Base-by-base conservation (phyloP, 2,888 invertebrate genomes). In the Mamestra brassicae region DNA sequence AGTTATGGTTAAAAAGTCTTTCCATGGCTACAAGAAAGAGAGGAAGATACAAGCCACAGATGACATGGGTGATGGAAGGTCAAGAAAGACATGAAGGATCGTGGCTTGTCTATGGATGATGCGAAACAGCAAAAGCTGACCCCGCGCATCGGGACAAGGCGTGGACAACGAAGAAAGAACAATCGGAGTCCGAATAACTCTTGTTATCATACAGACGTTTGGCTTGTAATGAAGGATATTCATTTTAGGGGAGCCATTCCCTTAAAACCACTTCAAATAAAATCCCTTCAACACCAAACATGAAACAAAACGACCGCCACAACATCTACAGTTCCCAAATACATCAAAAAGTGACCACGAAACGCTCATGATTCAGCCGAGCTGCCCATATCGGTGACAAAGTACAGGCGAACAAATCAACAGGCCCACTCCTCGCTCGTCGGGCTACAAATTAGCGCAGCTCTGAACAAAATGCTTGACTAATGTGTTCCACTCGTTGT, bases 391-490 rank as follows among this genome's bases (percentile, higher is more conserved):
- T 74, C 70, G 54, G 81, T 78, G 81, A 85, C 80, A 84, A 83
- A 84, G 83, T 81, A 80, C 79, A 73, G 66, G 71, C 69, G 54
- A 73, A 75, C 78, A 85, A 87, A 84, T 81, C 77, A 85, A 88
- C 50, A 17, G 26, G 15, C 47, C 67, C 83, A 85, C 88, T 87
- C 88, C 86, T 84, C 80, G 68, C 81, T 86, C 83, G 86, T 88
- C 85, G 74, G 55, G 71, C 55, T 65, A 86, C 88, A 88, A 88
- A 88, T 88, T 88, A 81, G 81, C 79, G 67, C 61, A 74, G 65
- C 76, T 74, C 71, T 74, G 76, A 71, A 83, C 87, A 88, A 87
- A 88, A 86, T 82, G 82, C 83, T 83, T 88, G 87, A 88, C 74
- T 83, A 84, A 88, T 88, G 86, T 72, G 42, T 61, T 60, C 36